Conservation (phyloP, 2,888 invertebrate species). For the Petrolisthes cinctipes region DNA sequence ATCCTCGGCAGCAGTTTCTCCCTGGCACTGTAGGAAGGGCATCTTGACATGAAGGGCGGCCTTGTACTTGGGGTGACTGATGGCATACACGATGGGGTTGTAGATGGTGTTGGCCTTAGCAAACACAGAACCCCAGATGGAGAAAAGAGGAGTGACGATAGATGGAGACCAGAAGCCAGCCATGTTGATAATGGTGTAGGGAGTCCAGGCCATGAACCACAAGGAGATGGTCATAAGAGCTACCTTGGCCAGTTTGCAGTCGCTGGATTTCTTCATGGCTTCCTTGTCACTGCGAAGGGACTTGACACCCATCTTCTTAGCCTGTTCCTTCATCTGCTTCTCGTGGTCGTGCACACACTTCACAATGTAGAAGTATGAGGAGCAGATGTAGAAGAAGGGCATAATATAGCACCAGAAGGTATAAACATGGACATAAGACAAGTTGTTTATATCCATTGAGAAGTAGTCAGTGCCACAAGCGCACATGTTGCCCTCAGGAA, state of each 20-base stretch:
- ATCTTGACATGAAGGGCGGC: constrained; percentile 38
- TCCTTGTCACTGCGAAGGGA: constrained; percentile 78
- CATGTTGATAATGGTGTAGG: constrained; percentile 67
- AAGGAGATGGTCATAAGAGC: constrained; percentile 61
- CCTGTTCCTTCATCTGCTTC: constrained; percentile 88
- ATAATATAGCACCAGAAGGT: constrained; percentile 69
- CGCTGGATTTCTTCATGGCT: constrained; percentile 44
- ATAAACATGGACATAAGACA: constrained; percentile 69
- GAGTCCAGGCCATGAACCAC: constrained; percentile 62
- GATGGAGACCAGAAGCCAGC: constrained; percentile 67
- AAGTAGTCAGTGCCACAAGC: constrained; percentile 73
- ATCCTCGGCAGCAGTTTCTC: constrained; percentile 16
- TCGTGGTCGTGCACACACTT: constrained; percentile 87
- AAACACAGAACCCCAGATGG: constrained; percentile 70
- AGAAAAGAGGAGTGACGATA: constrained; percentile 68
- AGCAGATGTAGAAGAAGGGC: constrained; percentile 74
- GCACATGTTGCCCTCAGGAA: constrained; percentile 68
- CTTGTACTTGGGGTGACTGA: constrained; percentile 66
- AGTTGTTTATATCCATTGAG: constrained; percentile 73
- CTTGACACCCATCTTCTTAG: constrained; percentile 93
- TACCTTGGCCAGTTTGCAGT: constrained; percentile 62
- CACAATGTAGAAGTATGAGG: constrained; percentile 77
- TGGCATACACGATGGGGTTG: constrained; percentile 67
- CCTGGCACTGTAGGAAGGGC: constrained; percentile 38
- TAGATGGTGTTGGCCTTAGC: constrained; percentile 68